A percentile compares a stretch with the other conserved stretches of the same genome.
Conservation (phyloP, 2,113 vertebrate genomes). For the Pandion haliaetus region DNA sequence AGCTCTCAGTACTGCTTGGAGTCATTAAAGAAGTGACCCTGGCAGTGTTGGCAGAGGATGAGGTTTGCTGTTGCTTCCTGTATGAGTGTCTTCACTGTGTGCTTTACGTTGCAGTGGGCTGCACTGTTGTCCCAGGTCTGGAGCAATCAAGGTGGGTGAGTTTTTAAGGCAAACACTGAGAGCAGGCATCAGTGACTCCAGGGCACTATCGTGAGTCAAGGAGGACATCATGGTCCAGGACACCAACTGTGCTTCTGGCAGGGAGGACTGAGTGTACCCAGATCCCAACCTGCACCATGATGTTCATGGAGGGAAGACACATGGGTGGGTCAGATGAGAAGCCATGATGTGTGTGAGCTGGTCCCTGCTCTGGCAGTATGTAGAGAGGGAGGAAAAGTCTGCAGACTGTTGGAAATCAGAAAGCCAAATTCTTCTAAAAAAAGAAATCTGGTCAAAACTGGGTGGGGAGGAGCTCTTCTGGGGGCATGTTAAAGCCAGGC, state of each 20-base stretch:
- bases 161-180: neutral
- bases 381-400: neutral
- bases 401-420: neutral
- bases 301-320: rapidly evolving
- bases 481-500: neutral
- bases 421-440: neutral
- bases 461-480: neutral
- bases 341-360: neutral
- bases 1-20: neutral
- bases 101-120: neutral
- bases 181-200: neutral
- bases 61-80: neutral
- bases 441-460: neutral
- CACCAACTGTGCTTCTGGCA: neutral
- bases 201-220: neutral
- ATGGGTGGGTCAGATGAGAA: neutral
- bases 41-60: neutral
- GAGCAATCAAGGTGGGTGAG: neutral
- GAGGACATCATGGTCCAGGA: neutral
- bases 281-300: neutral
- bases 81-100: neutral
- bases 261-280: neutral
- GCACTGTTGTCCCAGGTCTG: neutral
- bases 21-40: neutral
- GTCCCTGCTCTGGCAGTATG: neutral